Base-by-base conservation (phyloP, 1,140 invertebrate species). In the Patella vulgata region DNA sequence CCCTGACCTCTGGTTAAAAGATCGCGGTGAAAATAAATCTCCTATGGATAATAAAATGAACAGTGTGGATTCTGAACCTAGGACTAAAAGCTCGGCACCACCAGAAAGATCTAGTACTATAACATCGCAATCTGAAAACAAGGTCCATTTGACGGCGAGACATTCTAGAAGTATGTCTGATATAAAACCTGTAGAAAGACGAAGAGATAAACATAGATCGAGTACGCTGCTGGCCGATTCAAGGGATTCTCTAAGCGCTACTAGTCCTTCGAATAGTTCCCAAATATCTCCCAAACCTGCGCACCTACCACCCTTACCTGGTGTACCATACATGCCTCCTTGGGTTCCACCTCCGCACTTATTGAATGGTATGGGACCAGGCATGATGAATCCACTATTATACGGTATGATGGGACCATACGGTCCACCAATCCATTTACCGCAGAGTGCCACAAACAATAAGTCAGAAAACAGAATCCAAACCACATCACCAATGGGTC, bases 1-100 rank as follows among this genome's bases (percentile, higher is more conserved):
- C 0, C 94, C 93, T 0, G 93, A 96, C 59, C 84, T 95, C 0
- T 95, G 93, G 75, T 57, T 70, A 47, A 59, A 65, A 12, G 59
- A 36, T 8, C 33, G 14, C 6, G 14, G 33, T 36, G 17, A 14
- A 12, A 39, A n/a, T 6, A 21, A 6, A 14, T 28, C 51, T 25
- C 25, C 11, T 23, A 48, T 33, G 23, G 8, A 9, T 36, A 59
- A 14, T 82, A 72, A 33, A 73, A 75, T 68, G 47, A 71, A 60
- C 48, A 70, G 51, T 53, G 36, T 81, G 79, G 56, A 79, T 70
- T 17, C 57, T 56, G 3, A 66, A 46, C 17, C 30, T 44, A 54
- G 14, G 61, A 19, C n/a, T 8, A 9, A 31, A 14, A 6, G 9
- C 9, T 12, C 21, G 25, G 17, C 12, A 33, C 31, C 51, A 53